Evolutionary conservation across 2,888 invertebrate genomes (phyloP), one percentile per base, ranked within the genome.

Genomic region (Brenthis ino): DNA sequence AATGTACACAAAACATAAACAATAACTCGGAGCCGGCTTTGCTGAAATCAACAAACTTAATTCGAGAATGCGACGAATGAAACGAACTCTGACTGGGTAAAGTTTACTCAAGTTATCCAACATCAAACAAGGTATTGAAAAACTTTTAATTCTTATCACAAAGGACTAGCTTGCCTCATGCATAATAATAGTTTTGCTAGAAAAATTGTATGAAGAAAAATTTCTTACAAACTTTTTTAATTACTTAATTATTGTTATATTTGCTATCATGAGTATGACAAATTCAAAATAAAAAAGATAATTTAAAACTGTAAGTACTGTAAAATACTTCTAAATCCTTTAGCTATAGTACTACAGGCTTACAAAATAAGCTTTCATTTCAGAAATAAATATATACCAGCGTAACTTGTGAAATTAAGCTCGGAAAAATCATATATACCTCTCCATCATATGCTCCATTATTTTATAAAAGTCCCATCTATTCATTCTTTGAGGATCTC

Each of bases 401-500:
- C 1, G 3, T 1, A 43, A 43, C 11, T 43, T 43, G 37, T 11
- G 2, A 43, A 43, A 1, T 11, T 43, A 11, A 43, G 11, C 37
- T 43, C 2, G 8, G 11, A 43, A 43, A 28, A 6, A 48, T 11
- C 33, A 50, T 1, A 58, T 61, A 80, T 85, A 95, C 95, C 93
- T 92, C 78, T 94, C 92, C 50, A 92, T 91, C 83, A 94, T 93
- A 58, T 93, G 92, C 74, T 95, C 94, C 24, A 96, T 80, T 51
- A 94, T 86, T 82, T 94, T 94, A 82, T 96, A 96, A 72, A 96
- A 92, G 77, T 94, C 94, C 95, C 95, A 96, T 80, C 95, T 84
- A 65, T 93, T 93, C 88, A 93, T 91, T 77, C 87, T 84, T 68
- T 89, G 89, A 0, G 89, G 87, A 71, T 88, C 89, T 58, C 82